Conservation (phyloP, 1,140 invertebrate species). For the Apis laboriosa region DNA sequence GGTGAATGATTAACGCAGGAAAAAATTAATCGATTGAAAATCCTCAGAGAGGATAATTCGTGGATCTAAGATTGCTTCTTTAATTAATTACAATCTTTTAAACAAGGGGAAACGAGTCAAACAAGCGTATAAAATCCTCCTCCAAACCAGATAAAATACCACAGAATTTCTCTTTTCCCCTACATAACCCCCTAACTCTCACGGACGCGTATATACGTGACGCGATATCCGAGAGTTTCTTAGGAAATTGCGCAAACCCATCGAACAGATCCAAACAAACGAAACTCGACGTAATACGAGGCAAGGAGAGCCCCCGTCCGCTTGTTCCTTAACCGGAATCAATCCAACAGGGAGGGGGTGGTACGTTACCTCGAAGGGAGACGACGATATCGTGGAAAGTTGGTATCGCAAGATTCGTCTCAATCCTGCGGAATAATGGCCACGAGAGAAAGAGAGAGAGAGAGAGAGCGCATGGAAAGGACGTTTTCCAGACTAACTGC, state of each 20-base stretch:
- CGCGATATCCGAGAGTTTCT: background rate
- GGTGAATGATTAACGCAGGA: too few species aligned
- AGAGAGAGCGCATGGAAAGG: conserved; percentile 47
- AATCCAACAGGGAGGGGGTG: background rate
- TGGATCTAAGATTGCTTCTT: too few species aligned
- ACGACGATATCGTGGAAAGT: conserved; percentile 22
- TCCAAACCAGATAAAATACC: too few species aligned
- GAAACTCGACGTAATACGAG: background rate
- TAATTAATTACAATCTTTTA: too few species aligned
- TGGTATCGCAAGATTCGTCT: conserved; percentile 51
- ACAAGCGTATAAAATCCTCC: too few species aligned
- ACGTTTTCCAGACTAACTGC: conserved; percentile 62
- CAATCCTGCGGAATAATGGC: conserved; percentile 49
- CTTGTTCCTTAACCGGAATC: conserved; percentile 39
- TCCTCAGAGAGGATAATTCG: too few species aligned
- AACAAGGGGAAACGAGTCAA: too few species aligned
- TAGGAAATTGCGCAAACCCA: background rate
- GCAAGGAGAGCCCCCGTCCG: background rate
- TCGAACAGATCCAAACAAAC: conserved; percentile 25
- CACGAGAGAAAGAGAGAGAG: conserved; percentile 29
- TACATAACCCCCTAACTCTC: too few species aligned
- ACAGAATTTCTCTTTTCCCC: too few species aligned
- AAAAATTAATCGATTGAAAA: too few species aligned
- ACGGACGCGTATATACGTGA: too few species aligned
- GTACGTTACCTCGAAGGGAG: background rate